These are phyloP conservation scores for Brachionichthys hirsutus DNA, from an alignment of 2,113 vertebrate genomes.

Conservation along the genomic window DNA sequence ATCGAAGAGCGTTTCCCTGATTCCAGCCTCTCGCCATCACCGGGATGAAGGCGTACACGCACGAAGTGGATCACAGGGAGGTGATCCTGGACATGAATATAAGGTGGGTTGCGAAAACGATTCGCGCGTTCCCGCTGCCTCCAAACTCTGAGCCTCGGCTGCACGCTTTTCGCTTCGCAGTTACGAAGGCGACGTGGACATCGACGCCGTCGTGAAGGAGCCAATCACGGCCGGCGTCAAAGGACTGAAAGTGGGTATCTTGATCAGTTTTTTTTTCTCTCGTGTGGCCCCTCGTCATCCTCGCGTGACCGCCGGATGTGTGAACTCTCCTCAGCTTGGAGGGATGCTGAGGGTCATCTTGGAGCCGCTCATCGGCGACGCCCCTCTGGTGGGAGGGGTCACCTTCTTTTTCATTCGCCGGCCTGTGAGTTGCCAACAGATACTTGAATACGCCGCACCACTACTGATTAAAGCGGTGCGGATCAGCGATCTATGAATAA, in stretches of 20 bases:
- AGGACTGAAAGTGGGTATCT: constrained; percentile 82
- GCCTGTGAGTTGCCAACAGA: constrained; percentile 80
- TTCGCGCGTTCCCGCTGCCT: neutral
- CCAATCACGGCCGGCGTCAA: constrained; percentile 88
- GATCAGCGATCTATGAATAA: neutral
- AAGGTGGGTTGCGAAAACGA: constrained; percentile 69
- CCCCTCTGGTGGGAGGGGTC: constrained; percentile 90
- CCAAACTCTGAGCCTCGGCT: constrained; percentile 1
- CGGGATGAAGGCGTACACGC: constrained; percentile 85
- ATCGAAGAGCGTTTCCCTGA: neutral
- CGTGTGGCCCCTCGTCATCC: rapidly evolving
- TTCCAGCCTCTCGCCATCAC: constrained; percentile 88
- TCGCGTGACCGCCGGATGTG: neutral
- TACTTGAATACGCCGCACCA: neutral
- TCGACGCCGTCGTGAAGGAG: constrained; percentile 85
- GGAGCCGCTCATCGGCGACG: constrained; percentile 86
- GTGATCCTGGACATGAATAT: constrained; percentile 89
- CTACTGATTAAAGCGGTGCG: neutral
- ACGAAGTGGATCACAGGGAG: constrained; percentile 84
- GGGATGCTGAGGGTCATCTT: constrained; percentile 89
- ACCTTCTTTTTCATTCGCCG: constrained; percentile 94
- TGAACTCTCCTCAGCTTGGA: constrained; percentile 76
- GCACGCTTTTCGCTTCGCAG: constrained; percentile 67
- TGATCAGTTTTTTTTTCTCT: neutral
- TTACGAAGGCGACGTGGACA: constrained; percentile 90